A percentile compares a stretch with the other conserved stretches of the same genome.
phyloP scores from a whole-genome alignment of 1,140 invertebrate species.

The Potamilus streckersoni region DNA sequence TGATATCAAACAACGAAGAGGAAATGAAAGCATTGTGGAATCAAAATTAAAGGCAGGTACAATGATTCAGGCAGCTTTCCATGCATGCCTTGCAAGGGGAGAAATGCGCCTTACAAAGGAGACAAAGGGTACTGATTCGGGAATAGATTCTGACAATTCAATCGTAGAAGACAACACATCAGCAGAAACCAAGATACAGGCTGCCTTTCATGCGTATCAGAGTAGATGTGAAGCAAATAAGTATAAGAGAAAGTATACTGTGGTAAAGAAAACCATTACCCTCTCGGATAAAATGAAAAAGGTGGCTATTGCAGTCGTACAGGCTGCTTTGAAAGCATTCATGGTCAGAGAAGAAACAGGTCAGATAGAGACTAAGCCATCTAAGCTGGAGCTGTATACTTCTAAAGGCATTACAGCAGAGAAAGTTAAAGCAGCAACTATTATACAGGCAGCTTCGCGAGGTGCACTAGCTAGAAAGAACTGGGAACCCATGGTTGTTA shows the following conservation, averaged over 20 bases:
- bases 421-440: conserved; percentile 21
- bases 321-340: too few relatives aligned
- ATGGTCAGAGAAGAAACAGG: neutral
- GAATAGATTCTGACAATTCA: too few relatives aligned
- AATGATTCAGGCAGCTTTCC: conserved; percentile 14
- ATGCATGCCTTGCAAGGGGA: conserved; percentile 18
- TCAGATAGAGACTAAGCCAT: conserved; percentile 20
- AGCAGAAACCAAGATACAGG: conserved; percentile 19
- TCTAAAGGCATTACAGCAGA: conserved; percentile 6
- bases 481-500: too few relatives aligned
- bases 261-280: too few relatives aligned
- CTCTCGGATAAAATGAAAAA: too few relatives aligned
- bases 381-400: neutral
- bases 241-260: too few relatives aligned
- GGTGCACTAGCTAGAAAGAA: conserved; percentile 7
- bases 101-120: neutral
- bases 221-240: neutral
- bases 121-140: too few relatives aligned
- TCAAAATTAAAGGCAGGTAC: conserved; percentile 1
- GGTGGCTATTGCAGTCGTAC: too few relatives aligned
- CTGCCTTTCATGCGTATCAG: conserved; percentile 15
- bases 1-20: too few relatives aligned
- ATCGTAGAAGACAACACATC: too few relatives aligned
- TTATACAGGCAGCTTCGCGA: conserved; percentile 15
- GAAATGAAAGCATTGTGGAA: too few relatives aligned